These are phyloP conservation scores for Synergus umbraculus DNA, from an alignment of 2,888 invertebrate species.

Conservation along the genomic window DNA sequence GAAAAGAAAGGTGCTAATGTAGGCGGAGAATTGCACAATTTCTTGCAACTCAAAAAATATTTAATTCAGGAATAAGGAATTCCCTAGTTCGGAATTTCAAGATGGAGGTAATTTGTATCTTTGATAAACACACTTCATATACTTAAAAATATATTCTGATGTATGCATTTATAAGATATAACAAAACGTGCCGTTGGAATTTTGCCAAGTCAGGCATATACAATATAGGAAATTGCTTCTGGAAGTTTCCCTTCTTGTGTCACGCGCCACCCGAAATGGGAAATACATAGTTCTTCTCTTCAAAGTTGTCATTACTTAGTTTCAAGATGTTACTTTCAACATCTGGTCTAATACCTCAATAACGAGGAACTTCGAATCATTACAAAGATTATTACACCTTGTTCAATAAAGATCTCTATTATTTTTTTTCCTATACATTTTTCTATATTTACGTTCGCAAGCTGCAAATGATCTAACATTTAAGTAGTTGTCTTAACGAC, in stretches of 20 bases:
- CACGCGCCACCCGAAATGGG: slow-evolving; percentile 10
- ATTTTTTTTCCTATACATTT: not conserved
- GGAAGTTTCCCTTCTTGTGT: not conserved
- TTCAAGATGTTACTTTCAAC: slow-evolving; percentile 6
- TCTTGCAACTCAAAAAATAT: not conserved
- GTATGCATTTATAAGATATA: not conserved
- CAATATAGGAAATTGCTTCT: slow-evolving; percentile 18
- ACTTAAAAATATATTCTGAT: not conserved
- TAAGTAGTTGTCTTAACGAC: not conserved
- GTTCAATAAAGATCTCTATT: not conserved
- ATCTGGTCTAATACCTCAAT: slow-evolving; percentile 26
- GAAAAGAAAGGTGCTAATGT: slow-evolving; percentile 23
- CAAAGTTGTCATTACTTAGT: slow-evolving; percentile 18
- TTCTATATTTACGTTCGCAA: not conserved
- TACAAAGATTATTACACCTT: not conserved
- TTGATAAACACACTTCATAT: slow-evolving; percentile 2
- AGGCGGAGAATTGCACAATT: slow-evolving; percentile 4
- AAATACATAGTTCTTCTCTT: slow-evolving; percentile 5
- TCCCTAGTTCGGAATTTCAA: no score
- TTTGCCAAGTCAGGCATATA: not conserved
- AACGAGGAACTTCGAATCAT: not conserved
- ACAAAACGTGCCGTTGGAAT: not conserved
- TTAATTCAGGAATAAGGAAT: no score
- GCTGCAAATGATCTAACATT: not conserved
- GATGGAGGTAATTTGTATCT: slow-evolving; percentile 11